Percentiles rank a stretch among this genome's conserved stretches.
These are phyloP conservation scores for Octopus bimaculoides DNA, from an alignment of 1,140 invertebrate species.

Conservation along the genomic window DNA sequence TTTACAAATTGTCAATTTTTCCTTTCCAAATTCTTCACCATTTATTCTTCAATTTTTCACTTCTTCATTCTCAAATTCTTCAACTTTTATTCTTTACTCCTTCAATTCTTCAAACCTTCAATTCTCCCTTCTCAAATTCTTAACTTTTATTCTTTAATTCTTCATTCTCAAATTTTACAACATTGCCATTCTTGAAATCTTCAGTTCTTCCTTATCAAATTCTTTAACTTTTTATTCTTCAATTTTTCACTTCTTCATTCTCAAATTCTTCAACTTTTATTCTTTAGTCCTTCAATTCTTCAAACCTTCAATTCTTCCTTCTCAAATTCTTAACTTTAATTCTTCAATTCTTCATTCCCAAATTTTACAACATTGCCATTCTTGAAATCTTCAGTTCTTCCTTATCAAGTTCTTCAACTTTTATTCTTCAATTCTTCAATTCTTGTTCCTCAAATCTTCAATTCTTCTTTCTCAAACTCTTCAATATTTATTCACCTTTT, in stretches of 20 bases:
- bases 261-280: not conserved
- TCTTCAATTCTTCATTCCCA: not conserved
- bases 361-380: not conserved
- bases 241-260: not conserved
- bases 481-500: constrained; percentile 2
- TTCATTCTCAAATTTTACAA: not conserved
- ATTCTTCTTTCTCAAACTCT: constrained; percentile 14
- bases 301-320: not conserved
- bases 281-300: not conserved
- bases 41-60: not conserved
- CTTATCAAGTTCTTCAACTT: not conserved
- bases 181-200: not conserved
- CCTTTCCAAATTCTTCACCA: not conserved
- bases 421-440: not conserved
- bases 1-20: not conserved
- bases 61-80: not conserved
- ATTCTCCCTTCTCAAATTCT: not conserved
- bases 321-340: not conserved
- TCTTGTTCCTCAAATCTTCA: not conserved
- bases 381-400: not conserved
- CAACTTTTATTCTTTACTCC: not conserved
- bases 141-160: not conserved
- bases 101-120: not conserved
- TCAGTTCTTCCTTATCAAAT: not conserved
- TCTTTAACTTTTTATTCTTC: not conserved